Evolutionary conservation across 1,140 invertebrate genomes (phyloP).

Genomic region (Neelides sp.): DNA sequence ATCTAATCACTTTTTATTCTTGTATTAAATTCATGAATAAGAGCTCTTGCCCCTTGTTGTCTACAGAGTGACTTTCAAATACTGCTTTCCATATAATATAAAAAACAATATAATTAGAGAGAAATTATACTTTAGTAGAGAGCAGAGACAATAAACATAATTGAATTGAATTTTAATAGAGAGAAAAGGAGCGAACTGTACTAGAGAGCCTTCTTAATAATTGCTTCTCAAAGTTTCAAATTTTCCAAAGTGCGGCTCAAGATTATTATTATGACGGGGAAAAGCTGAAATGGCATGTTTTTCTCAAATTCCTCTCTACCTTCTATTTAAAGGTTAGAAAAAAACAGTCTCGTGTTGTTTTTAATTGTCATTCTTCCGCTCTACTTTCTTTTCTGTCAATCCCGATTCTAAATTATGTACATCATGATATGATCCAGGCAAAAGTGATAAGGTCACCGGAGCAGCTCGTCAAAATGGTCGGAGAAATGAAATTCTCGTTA

Average conservation of each 20-base stretch:
- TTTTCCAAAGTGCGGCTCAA: slow-evolving; percentile 47
- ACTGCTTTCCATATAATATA: not conserved
- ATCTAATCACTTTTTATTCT: not conserved
- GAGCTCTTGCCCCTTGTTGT: not conserved
- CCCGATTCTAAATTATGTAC: slow-evolving; percentile 4
- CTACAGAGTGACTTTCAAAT: not conserved
- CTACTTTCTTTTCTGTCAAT: not conserved
- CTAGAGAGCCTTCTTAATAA: slow-evolving; percentile 74
- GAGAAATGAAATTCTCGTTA: slow-evolving; percentile 54
- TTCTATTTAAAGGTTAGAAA: slow-evolving; percentile 51
- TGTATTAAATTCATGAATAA: not conserved
- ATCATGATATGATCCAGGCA: slow-evolving; percentile 6
- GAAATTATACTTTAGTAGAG: not conserved
- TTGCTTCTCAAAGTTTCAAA: slow-evolving; percentile 79
- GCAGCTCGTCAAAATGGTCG: slow-evolving; percentile 51
- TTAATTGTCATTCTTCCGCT: not conserved
- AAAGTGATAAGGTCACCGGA: slow-evolving; percentile 43
- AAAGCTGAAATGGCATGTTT: slow-evolving; percentile 40
- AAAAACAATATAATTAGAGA: not conserved
- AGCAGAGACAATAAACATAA: not conserved
- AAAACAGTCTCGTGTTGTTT: slow-evolving; percentile 44
- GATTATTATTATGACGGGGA: slow-evolving; percentile 28
- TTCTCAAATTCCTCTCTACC: slow-evolving; percentile 34
- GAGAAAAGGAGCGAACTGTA: slow-evolving; percentile 72
- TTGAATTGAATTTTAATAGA: slow-evolving; percentile 36